Conservation (phyloP, 2,797 vertebrate species). For the Hipposideros larvatus region DNA sequence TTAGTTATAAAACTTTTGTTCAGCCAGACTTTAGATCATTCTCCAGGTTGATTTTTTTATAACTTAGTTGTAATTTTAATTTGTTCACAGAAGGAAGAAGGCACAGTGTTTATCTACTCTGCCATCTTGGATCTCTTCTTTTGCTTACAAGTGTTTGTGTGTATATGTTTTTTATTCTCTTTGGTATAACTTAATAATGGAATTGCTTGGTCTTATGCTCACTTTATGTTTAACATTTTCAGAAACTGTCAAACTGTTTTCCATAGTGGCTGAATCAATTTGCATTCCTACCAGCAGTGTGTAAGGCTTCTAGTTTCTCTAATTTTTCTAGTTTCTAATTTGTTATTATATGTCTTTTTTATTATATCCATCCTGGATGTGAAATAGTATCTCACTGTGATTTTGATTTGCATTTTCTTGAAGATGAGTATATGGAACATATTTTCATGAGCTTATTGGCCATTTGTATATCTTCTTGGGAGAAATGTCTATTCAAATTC, state of each 20-base stretch:
- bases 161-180: not conserved
- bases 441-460: not conserved
- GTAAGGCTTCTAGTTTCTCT: not conserved
- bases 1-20: too few species aligned
- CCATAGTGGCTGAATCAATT: not conserved
- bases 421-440: not conserved
- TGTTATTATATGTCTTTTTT: not conserved
- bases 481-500: not conserved
- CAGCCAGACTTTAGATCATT: too few species aligned
- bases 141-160: not conserved
- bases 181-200: not conserved
- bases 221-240: slow-evolving; percentile 11
- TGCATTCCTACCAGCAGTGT: not conserved
- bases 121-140: too few species aligned
- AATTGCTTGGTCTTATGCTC: not conserved
- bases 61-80: too few species aligned
- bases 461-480: not conserved
- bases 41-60: too few species aligned
- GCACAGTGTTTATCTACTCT: too few species aligned
- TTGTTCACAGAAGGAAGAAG: too few species aligned
- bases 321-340: not conserved
- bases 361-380: not conserved
- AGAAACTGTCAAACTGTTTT: not conserved
- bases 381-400: not conserved
- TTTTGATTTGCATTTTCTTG: slow-evolving; percentile 25